Base-by-base conservation (phyloP, 1,140 invertebrate genomes). In the Leptestheria dahalacensis region DNA sequence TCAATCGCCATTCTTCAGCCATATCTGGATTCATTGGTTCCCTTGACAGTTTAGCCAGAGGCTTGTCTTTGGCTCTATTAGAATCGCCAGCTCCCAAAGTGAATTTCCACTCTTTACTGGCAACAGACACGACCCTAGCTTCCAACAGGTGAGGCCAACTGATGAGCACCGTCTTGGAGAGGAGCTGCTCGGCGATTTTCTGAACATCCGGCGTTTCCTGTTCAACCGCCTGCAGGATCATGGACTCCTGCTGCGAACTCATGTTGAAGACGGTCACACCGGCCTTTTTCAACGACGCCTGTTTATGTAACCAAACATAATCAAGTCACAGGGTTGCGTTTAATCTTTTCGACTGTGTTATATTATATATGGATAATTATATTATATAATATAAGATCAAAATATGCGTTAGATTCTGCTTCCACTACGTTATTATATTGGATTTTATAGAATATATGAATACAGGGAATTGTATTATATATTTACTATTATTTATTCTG, bases 131-230 rank as follows among this genome's bases (percentile, higher is more conserved):
- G 6, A 57, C 54, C 3, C 47, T 20, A 10, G 75, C 86, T 72
- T 91, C 86, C 28, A 79, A 75, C 23, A 97, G 74, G 75, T 93
- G 86, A 3, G 94, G 93, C 91, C 92, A 97, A 3, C 79, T 79
- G 0, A 91, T 85, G 74, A 80, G 86, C 0, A 94, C 77, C 23
- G 73, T 74, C 67, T 85, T 82, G 0, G 84, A 86, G 12, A 94
- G 67, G 46, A 86, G 68, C 28, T 84, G 71, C 1, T 76, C 67
- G 4, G 83, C 80, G 3, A 85, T 65, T 1, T 73, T 67, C 18
- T 74, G 68, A 0, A 77, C 57, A 48, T 65, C 59, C 25, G 63
- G 59, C 2, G 57, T 48, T 41, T 57, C 29, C 48, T 76, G 68
- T 0, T 74, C 71, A 24, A 49, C 9, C 41, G 87, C 68, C 50